These are phyloP conservation scores for Fulmarus glacialis DNA, from an alignment of 2,113 vertebrate genomes.

Conservation along the genomic window DNA sequence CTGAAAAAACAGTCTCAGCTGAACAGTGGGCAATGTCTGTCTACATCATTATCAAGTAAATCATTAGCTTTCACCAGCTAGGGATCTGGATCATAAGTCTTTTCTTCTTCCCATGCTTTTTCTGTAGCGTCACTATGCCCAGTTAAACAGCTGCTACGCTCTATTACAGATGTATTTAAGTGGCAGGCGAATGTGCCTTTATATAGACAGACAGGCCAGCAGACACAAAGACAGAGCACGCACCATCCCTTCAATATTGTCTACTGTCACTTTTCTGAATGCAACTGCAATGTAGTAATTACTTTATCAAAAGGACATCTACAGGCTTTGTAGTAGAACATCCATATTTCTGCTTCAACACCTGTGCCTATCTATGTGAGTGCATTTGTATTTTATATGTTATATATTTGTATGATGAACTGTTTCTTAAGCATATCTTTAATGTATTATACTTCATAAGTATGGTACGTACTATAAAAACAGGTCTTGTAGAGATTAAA, in stretches of 20 bases:
- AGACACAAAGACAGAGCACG: neutral
- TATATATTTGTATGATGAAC: rapidly evolving
- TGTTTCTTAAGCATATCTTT: neutral
- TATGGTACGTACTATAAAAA: neutral
- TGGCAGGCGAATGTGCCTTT: rapidly evolving
- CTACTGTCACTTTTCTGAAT: neutral
- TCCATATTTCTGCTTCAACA: neutral
- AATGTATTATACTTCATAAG: rapidly evolving
- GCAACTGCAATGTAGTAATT: neutral
- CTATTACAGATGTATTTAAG: rapidly evolving
- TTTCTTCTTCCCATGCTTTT: neutral
- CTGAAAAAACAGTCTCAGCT: no score
- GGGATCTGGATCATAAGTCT: neutral
- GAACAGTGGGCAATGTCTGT: neutral
- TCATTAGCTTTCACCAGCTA: neutral
- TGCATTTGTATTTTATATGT: rapidly evolving
- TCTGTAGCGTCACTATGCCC: neutral
- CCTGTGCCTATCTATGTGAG: neutral
- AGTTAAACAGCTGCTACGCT: neutral
- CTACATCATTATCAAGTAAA: neutral
- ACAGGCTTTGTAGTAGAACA: neutral
- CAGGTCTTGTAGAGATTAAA: neutral
- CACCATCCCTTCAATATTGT: rapidly evolving
- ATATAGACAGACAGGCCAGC: neutral
- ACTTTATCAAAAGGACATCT: neutral